A percentile compares a stretch with the other conserved stretches of the same genome.
phyloP scores from a whole-genome alignment of 2,888 invertebrate genomes.

The Gasteruption jaculator region DNA sequence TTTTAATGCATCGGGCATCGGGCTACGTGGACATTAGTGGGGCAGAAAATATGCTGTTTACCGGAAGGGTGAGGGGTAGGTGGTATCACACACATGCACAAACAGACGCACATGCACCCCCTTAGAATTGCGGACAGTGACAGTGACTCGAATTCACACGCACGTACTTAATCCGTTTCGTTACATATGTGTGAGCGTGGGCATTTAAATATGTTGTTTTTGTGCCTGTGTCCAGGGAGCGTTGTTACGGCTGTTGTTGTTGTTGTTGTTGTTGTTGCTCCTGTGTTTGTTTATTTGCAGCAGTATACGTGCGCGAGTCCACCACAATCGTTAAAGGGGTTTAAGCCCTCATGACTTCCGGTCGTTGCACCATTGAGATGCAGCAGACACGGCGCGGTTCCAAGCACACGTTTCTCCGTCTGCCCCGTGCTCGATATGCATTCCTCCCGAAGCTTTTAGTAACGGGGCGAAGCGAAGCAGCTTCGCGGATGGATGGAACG shows the following conservation, averaged over 20 bases:
- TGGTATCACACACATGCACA: slow-evolving; percentile 13
- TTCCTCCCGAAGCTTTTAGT: no score
- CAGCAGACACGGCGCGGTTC: slow-evolving; percentile 19
- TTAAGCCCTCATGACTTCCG: slow-evolving; percentile 8
- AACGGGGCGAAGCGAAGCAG: no score
- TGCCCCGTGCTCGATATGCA: slow-evolving; percentile 7
- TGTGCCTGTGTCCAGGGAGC: no score
- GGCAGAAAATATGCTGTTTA: slow-evolving; percentile 43
- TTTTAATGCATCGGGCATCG: slow-evolving; percentile 35
- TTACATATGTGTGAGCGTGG: slow-evolving; percentile 6
- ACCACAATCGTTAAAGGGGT: no score
- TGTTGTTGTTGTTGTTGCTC: no score
- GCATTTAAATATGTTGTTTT: no score
- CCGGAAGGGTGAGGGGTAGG: slow-evolving; percentile 18
- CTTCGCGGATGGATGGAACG: no score
- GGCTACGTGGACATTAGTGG: slow-evolving; percentile 37
- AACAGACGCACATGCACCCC: slow-evolving; percentile 8
- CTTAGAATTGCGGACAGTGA: background rate
- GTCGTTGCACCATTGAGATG: slow-evolving; percentile 22
- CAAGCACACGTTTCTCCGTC: slow-evolving; percentile 7
- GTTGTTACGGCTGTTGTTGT: no score
- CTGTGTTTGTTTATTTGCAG: no score
- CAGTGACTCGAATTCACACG: background rate
- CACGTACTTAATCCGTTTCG: no score
- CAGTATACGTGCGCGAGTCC: no score